These are phyloP conservation scores for Ganaspis sp. DNA, from an alignment of 1,140 invertebrate genomes.

Conservation along the genomic window DNA sequence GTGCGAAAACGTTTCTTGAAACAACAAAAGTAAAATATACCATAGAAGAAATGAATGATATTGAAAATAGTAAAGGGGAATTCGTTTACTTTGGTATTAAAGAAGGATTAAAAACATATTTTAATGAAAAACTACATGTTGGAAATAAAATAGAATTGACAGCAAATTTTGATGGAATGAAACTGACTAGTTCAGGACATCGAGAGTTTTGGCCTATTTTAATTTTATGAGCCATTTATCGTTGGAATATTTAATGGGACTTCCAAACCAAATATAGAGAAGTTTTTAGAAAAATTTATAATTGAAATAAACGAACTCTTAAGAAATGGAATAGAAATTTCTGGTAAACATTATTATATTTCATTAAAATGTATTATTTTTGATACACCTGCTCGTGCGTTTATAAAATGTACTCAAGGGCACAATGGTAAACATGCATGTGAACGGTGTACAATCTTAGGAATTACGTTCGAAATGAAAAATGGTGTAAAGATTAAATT, in stretches of 20 bases:
- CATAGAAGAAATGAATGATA: conserved; percentile 34
- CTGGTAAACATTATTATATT: conserved; percentile 22
- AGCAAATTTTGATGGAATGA: conserved; percentile 37
- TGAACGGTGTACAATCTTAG: neutral
- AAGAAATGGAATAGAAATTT: conserved; percentile 29
- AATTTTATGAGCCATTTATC: conserved; percentile 34
- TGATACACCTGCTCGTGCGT: conserved; percentile 32
- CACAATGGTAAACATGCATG: neutral
- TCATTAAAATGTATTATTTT: conserved; percentile 25
- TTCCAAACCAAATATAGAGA: conserved; percentile 29
- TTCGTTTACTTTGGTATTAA: conserved; percentile 43
- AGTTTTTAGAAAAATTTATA: conserved; percentile 37
- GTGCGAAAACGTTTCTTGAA: conserved; percentile 41
- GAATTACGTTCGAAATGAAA: neutral
- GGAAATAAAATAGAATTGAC: conserved; percentile 19
- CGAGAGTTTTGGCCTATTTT: conserved; percentile 39
- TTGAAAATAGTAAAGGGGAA: conserved; percentile 3
- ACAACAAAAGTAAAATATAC: conserved; percentile 33
- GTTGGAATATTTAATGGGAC: conserved; percentile 36
- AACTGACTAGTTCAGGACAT: conserved; percentile 31
- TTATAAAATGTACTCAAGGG: neutral
- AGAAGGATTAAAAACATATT: conserved; percentile 23
- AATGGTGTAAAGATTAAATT: neutral
- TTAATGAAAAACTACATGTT: conserved; percentile 29
- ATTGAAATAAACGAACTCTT: conserved; percentile 35